Base-by-base conservation (phyloP, 2,888 invertebrate species). In the Anthophora plumipes region DNA sequence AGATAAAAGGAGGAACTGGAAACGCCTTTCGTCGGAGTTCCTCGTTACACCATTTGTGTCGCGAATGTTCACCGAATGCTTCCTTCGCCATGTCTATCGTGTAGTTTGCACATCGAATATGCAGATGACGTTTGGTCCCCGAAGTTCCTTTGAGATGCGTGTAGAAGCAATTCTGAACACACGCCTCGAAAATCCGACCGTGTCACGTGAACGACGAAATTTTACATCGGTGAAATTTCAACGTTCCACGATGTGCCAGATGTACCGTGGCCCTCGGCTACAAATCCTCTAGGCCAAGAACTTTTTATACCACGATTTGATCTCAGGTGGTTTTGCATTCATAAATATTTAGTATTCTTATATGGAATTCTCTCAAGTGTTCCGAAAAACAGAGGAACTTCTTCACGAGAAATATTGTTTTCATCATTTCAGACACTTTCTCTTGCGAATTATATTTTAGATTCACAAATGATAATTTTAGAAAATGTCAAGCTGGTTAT, bases 111-210 rank as follows among this genome's bases (percentile, higher is more conserved):
- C 50, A 50, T 50, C 41, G 31, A 20, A 61, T 50, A 57, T 64
- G 76, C 73, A 59, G 43, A 72, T 72, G 72, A 72, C 63, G 63
- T 76, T 72, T 61, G 72, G 72, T 4, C 8, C 12, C 17, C 50
- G 31, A n/a, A 50, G 7, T 52, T 64, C n/a, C 57, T 55, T 76
- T 57, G 55, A 46, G 43, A 12, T 5, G 39, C 52, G 20, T 14
- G 54, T 12, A 12, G 25, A 55, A 54, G 9, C 48, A 12, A n/a
- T 50, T 12, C 50, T 22, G 22, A 71, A 46, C 46, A 41, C 39
- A 46, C 8, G 8, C 22, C 14, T n/a, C 25, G 61, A 70, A 54
- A 75, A 70, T 61, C 60, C 41, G 39, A 9, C 25, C 37, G 17
- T 8, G 61, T 63, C 25, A 11, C 5, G 39, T 6, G 75, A 61